Conservation (phyloP, 1,140 invertebrate genomes). For the Colletes latitarsis region DNA sequence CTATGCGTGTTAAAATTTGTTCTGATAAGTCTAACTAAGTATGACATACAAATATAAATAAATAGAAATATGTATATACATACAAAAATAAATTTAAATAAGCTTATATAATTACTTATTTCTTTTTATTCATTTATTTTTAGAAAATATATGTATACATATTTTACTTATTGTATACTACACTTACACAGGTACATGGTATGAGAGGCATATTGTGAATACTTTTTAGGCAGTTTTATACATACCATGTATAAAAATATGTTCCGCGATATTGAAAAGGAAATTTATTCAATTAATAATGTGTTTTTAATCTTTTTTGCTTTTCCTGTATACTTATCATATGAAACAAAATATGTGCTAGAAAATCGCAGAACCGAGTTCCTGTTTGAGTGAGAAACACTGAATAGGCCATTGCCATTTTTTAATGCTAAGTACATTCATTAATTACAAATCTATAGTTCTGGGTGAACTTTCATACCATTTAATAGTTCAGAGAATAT, state of each 20-base stretch:
- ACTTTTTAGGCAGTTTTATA: slow-evolving; percentile 60
- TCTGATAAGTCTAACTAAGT: slow-evolving; percentile 64
- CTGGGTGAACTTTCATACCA: slow-evolving; percentile 26
- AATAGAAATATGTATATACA: slow-evolving; percentile 52
- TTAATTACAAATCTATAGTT: background rate
- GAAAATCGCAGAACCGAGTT: slow-evolving; percentile 1
- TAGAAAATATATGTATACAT: slow-evolving; percentile 56
- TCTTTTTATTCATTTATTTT: slow-evolving; percentile 53
- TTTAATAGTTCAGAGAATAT: slow-evolving; percentile 11
- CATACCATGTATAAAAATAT: slow-evolving; percentile 59
- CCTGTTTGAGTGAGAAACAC: background rate
- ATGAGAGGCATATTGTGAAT: slow-evolving; percentile 51
- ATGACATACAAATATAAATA: slow-evolving; percentile 48
- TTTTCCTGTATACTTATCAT: background rate
- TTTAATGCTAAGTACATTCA: background rate
- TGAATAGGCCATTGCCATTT: slow-evolving; percentile 3
- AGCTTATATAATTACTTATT: slow-evolving; percentile 54
- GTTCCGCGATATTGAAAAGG: slow-evolving; percentile 33
- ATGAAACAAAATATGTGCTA: slow-evolving; percentile 5
- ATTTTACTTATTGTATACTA: slow-evolving; percentile 42
- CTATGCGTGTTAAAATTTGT: slow-evolving; percentile 74
- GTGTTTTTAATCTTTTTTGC: background rate
- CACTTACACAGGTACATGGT: slow-evolving; percentile 57
- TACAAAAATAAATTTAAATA: slow-evolving; percentile 58
- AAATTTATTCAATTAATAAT: slow-evolving; percentile 4